These are phyloP conservation scores for Petrolisthes cinctipes DNA, from an alignment of 2,888 invertebrate species.

Conservation along the genomic window DNA sequence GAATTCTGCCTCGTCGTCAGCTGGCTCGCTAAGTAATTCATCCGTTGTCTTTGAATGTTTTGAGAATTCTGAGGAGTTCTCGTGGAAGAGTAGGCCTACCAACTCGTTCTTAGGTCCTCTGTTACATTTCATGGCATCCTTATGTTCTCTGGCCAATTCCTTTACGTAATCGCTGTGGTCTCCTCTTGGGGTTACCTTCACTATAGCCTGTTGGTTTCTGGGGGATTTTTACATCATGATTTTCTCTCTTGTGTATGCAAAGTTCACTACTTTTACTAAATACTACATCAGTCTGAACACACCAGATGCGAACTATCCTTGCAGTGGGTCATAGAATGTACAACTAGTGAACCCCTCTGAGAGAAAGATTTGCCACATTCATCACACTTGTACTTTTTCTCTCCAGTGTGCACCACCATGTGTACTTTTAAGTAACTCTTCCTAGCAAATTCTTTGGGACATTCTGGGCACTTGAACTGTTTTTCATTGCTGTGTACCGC, in stretches of 20 bases:
- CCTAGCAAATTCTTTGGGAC: slow-evolving; percentile 26
- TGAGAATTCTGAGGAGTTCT: too few relatives aligned
- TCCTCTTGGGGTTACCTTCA: too few relatives aligned
- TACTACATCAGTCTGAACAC: slow-evolving; percentile 15
- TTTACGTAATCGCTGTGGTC: too few relatives aligned
- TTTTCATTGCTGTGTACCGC: slow-evolving; percentile 20
- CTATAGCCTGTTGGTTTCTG: too few relatives aligned
- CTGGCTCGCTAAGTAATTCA: too few relatives aligned
- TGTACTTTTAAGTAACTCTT: slow-evolving; percentile 24
- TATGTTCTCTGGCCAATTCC: too few relatives aligned
- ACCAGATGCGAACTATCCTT: neutral
- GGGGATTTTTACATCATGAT: slow-evolving; percentile 24
- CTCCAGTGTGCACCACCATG: slow-evolving; percentile 45
- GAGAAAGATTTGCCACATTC: slow-evolving; percentile 32
- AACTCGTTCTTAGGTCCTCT: too few relatives aligned
- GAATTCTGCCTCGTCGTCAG: too few relatives aligned
- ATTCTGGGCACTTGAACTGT: slow-evolving; percentile 4
- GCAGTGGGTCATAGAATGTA: slow-evolving; percentile 1
- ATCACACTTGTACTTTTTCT: slow-evolving; percentile 36
- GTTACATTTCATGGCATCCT: too few relatives aligned
- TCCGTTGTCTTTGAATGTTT: too few relatives aligned
- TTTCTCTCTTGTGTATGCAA: neutral
- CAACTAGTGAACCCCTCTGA: slow-evolving; percentile 18
- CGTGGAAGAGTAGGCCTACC: too few relatives aligned
- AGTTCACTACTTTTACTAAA: slow-evolving; percentile 12